These are phyloP conservation scores for Agrilus cyanescens DNA, from an alignment of 2,888 invertebrate genomes.

Conservation along the genomic window DNA sequence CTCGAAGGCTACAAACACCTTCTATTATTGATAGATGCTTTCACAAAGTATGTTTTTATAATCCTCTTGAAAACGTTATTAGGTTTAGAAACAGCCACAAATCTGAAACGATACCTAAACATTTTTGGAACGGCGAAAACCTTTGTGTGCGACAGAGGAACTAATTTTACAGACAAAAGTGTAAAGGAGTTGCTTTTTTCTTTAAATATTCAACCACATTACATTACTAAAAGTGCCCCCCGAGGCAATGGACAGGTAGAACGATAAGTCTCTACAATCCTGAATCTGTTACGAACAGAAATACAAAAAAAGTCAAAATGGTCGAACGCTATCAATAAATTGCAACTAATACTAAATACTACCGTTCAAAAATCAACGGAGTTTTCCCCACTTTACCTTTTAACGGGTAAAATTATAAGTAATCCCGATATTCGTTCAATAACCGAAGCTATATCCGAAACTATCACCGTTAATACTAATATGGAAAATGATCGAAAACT, in stretches of 20 bases:
- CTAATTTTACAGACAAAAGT: no score
- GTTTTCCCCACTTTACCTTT: conserved; percentile 10
- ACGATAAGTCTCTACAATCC: conserved; percentile 9
- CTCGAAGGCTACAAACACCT: conserved; percentile 1
- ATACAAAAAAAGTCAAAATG: conserved; percentile 12
- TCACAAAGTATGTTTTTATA: no score
- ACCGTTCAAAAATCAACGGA: conserved; percentile 14
- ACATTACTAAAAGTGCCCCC: conserved; percentile 2
- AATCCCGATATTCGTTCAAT: conserved; percentile 5
- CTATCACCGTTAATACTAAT: not conserved
- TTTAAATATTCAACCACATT: no score
- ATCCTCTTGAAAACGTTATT: conserved; percentile 10
- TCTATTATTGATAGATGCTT: conserved; percentile 6
- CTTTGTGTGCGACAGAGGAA: no score
- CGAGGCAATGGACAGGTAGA: conserved; percentile 14
- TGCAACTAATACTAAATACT: not conserved
- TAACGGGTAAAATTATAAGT: conserved; percentile 7
- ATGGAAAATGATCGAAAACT: conserved; percentile 11
- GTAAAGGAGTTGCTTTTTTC: no score
- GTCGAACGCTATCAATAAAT: conserved; percentile 6
- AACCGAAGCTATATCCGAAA: conserved; percentile 4
- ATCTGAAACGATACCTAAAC: no score
- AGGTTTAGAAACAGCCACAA: no score
- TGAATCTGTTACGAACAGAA: conserved; percentile 6
- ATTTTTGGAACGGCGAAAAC: no score